Percentiles rank a stretch among this genome's conserved stretches.
These are phyloP conservation scores for Toxotes jaculatrix DNA, from an alignment of 2,113 vertebrate species.

Conservation along the genomic window DNA sequence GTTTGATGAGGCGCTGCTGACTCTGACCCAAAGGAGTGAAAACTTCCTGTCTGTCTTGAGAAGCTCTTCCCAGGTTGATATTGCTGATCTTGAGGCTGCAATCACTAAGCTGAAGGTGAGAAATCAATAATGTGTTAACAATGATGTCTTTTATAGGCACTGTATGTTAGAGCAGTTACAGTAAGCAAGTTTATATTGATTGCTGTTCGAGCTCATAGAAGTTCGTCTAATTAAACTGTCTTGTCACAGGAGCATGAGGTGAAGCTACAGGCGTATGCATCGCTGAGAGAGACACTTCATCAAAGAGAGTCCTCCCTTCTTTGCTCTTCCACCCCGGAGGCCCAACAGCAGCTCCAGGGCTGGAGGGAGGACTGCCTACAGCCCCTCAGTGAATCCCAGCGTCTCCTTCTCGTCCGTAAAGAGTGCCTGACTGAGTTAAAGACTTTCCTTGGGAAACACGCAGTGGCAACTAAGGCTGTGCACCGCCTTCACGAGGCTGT, in stretches of 20 bases:
- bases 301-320: constrained; percentile 82
- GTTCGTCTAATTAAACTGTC: constrained; percentile 36
- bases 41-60: constrained; percentile 89
- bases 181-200: constrained; percentile 38
- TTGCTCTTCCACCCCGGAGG: constrained; percentile 83
- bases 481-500: constrained; percentile 84
- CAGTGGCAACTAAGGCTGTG: constrained; percentile 70
- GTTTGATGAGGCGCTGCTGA: constrained; percentile 88
- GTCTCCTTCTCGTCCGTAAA: constrained; percentile 85
- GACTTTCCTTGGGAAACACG: constrained; percentile 84
- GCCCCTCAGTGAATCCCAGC: constrained; percentile 88
- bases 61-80: constrained; percentile 87
- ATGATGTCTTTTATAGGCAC: constrained; percentile 2
- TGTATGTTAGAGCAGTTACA: constrained; percentile 29
- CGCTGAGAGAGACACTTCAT: constrained; percentile 82
- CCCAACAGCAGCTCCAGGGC: constrained; percentile 85
- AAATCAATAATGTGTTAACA: constrained; percentile 45
- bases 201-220: background rate
- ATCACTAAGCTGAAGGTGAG: constrained; percentile 89
- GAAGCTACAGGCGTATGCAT: constrained; percentile 82
- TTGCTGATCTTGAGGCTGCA: constrained; percentile 84
- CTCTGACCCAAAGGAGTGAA: constrained; percentile 91
- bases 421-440: constrained; percentile 84
- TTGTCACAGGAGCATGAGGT: constrained; percentile 85
- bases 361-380: constrained; percentile 90